Base-by-base conservation (phyloP, 1,140 invertebrate genomes). In the Eurosta solidaginis region DNA sequence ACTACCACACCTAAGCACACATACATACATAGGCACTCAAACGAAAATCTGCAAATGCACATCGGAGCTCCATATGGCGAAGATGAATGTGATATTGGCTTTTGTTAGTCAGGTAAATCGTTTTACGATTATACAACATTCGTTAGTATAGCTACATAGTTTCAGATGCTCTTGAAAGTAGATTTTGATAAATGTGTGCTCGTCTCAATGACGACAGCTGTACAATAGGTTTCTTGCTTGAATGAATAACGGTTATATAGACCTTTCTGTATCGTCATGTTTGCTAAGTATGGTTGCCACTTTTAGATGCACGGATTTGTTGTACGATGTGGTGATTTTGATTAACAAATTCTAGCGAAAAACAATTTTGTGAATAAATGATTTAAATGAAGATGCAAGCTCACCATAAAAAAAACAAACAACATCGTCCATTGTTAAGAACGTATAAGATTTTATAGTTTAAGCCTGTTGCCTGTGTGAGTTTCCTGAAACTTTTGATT, bases 131-230 rank as follows among this genome's bases (percentile, higher is more conserved):
- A 33, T 40, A n/a, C 33, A 40, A 68, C 59, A 40, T 68, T 68
- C 36, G 59, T 68, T 33, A 68, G 59, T 40, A 20, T 5, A 20
- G 59, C 29, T 33, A 68, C n/a, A n/a, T n/a, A n/a, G 22, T 33
- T n/a, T 29, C 59, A 68, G 59, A 29, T 68, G 59, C 33, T 6
- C 5, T 14, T 14, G 14, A 75, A 75, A 75, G 22, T 75, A 75
- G 22, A 47, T 75, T 45, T 47, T 75, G 44, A 75, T 75, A 75
- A 75, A 75, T 75, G 73, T 49, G 27, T 20, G n/a, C 45, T 75
- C 44, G 68, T 45, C 22, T 22, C 3, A 17, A 14, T 27, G 17
- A 17, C 3, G n/a, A 33, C 17, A 27, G 29, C 14, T n/a, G 12
- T 36, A 6, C 14, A 29, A 29, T 27, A n/a, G 54, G 29, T 52